These are phyloP conservation scores for Progne subis DNA, from an alignment of 2,113 vertebrate species.

Conservation along the genomic window DNA sequence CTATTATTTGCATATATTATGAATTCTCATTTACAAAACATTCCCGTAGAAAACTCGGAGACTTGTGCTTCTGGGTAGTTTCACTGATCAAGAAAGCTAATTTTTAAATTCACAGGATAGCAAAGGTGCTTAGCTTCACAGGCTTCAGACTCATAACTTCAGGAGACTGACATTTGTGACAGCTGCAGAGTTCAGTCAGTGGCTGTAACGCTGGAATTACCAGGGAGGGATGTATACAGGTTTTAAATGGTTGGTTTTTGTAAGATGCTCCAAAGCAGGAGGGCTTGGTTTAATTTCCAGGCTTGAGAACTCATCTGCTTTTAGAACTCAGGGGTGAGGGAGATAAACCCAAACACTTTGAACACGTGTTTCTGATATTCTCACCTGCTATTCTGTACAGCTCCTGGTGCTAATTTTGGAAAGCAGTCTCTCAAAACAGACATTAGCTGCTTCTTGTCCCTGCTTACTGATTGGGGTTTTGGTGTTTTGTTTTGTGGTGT, in stretches of 20 bases:
- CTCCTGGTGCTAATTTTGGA: not conserved
- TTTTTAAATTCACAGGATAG: conserved; percentile 9
- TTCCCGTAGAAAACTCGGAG: not conserved
- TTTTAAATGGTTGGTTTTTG: not conserved
- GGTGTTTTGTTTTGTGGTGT: rapidly evolving
- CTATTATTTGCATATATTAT: not conserved
- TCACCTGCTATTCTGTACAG: not conserved
- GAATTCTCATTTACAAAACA: conserved; percentile 11
- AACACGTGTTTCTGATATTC: not conserved
- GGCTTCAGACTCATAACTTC: not conserved
- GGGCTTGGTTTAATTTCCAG: not conserved
- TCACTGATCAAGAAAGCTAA: not conserved
- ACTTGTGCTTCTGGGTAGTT: not conserved
- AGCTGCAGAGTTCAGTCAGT: not conserved
- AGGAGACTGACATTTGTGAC: conserved; percentile 15
- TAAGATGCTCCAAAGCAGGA: not conserved
- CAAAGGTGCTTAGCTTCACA: conserved; percentile 45
- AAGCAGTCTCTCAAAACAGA: not conserved
- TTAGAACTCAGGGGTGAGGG: not conserved
- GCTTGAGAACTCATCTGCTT: not conserved
- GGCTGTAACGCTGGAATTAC: not conserved
- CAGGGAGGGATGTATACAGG: not conserved
- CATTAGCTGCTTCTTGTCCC: not conserved
- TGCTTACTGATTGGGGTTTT: not conserved
- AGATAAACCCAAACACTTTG: not conserved